A percentile compares a stretch with the other conserved stretches of the same genome.
phyloP scores from a whole-genome alignment of 2,113 vertebrate species.

The Stictonetta naevosa region DNA sequence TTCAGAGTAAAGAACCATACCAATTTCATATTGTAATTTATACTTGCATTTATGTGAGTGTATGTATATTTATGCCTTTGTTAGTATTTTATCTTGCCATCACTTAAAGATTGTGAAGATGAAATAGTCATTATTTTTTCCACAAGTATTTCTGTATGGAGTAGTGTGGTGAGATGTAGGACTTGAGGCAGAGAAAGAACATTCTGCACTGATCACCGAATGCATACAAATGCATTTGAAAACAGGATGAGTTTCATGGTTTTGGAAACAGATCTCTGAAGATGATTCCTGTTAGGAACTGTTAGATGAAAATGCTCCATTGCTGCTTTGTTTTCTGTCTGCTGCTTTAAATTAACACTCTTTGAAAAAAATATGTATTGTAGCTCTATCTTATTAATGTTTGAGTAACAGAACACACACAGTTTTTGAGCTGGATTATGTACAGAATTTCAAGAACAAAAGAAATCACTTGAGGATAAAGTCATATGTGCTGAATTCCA shows the following conservation, averaged over 20 bases:
- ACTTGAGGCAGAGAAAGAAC: not conserved
- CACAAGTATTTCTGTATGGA: not conserved
- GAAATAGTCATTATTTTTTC: not conserved
- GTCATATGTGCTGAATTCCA: not conserved
- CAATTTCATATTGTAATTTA: not conserved
- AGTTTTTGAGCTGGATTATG: slow-evolving; percentile 8
- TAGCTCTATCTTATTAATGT: slow-evolving; percentile 17
- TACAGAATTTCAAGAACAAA: slow-evolving; percentile 1
- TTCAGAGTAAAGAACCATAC: not conserved
- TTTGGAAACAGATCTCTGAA: slow-evolving; percentile 32
- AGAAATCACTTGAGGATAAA: slow-evolving; percentile 19
- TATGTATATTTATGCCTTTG: not conserved
- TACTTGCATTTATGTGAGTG: not conserved
- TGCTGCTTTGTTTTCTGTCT: slow-evolving; percentile 54
- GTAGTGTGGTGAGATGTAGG: not conserved
- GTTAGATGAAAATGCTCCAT: slow-evolving; percentile 49
- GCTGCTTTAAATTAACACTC: slow-evolving; percentile 51
- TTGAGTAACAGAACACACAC: slow-evolving; percentile 27
- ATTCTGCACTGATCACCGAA: slow-evolving; percentile 10
- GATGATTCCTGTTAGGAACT: slow-evolving; percentile 37
- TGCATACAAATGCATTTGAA: not conserved
- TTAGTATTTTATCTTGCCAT: not conserved
- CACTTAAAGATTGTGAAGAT: not conserved
- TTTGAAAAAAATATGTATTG: slow-evolving; percentile 3
- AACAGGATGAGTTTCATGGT: not conserved